Conservation (phyloP, 2,888 invertebrate species). For the Nesidiocoris tenuis region DNA sequence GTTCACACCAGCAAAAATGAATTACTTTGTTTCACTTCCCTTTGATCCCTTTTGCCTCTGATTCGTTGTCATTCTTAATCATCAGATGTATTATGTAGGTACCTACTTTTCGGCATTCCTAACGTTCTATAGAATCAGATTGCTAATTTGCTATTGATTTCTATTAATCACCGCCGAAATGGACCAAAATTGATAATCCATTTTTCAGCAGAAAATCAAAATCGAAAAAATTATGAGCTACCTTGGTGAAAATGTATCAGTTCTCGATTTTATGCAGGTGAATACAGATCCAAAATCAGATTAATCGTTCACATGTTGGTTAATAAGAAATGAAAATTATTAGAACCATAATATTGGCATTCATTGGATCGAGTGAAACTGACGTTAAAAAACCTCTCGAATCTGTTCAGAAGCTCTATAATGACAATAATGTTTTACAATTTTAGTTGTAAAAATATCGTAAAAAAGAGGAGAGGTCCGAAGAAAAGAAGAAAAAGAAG, state of each 20-base stretch:
- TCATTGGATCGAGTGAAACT: neutral
- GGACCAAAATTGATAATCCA: conserved; percentile 36
- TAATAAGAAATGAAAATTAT: neutral
- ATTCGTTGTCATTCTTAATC: conserved; percentile 7
- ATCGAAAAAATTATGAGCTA: neutral
- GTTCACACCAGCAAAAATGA: too few species aligned
- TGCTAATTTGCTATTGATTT: too few species aligned
- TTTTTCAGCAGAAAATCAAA: conserved; percentile 15
- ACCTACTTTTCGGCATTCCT: too few species aligned
- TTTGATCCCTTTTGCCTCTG: neutral
- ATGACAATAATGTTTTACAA: neutral
- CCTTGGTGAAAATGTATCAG: too few species aligned
- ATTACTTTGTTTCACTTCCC: too few species aligned
- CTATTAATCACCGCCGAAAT: too few species aligned
- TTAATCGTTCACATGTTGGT: neutral
- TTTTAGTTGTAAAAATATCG: neutral
- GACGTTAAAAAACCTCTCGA: neutral
- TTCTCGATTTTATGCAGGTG: neutral
- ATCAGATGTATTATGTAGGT: too few species aligned
- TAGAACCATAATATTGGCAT: too few species aligned
- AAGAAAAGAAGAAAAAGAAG: conserved; percentile 23
- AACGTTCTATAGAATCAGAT: too few species aligned
- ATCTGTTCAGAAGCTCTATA: neutral
- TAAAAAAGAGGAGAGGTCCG: neutral
- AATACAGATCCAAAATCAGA: neutral